Conservation (phyloP, 2,113 vertebrate genomes). For the Plestiodon gilberti region DNA sequence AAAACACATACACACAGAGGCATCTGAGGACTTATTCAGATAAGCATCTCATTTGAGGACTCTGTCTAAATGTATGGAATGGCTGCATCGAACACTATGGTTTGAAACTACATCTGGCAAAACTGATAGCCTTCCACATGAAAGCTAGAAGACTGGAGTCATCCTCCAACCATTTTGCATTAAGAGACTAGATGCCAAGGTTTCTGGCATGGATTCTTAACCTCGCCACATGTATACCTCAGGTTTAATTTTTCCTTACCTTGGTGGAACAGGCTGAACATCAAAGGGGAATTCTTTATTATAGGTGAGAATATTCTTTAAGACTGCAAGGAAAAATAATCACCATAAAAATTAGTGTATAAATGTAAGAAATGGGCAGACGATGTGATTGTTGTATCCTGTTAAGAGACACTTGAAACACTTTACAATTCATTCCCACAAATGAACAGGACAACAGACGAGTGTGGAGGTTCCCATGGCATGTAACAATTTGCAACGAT, state of each 20-base stretch:
- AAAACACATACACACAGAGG: not conserved
- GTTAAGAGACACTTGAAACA: not conserved
- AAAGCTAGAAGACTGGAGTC: not conserved
- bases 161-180: not conserved
- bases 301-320: slow-evolving; percentile 94
- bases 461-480: too few relatives aligned
- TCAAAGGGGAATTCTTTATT: slow-evolving; percentile 98
- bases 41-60: not conserved
- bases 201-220: not conserved
- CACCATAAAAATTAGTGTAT: not conserved
- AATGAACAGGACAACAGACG: not conserved
- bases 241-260: slow-evolving; percentile 78
- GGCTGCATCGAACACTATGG: not conserved
- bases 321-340: slow-evolving; percentile 78
- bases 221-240: not conserved
- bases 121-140: not conserved
- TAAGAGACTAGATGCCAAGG: not conserved
- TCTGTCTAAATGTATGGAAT: not conserved
- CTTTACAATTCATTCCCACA: not conserved
- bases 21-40: not conserved
- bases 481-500: too few relatives aligned
- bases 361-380: not conserved
- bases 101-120: not conserved
- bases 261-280: slow-evolving; percentile 94
- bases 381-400: not conserved